Percentiles rank a stretch among this genome's conserved stretches.
Evolutionary conservation across 2,113 vertebrate species (phyloP).

Genomic region (Holacanthus passer): DNA sequence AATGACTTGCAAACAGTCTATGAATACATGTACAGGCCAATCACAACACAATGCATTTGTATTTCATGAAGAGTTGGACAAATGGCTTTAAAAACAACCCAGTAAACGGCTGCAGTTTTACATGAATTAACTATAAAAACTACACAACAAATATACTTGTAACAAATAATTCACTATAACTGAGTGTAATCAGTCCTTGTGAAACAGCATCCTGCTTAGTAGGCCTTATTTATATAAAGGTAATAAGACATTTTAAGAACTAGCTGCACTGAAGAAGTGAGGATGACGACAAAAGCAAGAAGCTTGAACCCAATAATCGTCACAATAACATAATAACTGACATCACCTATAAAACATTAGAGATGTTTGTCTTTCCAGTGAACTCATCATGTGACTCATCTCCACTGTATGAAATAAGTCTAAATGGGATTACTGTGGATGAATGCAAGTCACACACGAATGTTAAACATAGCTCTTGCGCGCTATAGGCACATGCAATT

Average conservation of each 20-base stretch:
- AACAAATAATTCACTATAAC: neutral
- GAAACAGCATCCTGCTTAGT: neutral
- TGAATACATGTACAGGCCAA: neutral
- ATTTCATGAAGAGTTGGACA: neutral
- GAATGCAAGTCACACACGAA: neutral
- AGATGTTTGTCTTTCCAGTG: neutral
- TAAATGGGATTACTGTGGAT: slow-evolving; percentile 26
- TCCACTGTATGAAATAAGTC: neutral
- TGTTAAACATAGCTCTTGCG: slow-evolving; percentile 30
- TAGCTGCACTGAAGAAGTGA: neutral
- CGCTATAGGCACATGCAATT: slow-evolving; percentile 1
- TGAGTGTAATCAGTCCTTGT: neutral
- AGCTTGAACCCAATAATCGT: neutral
- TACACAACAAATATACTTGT: neutral
- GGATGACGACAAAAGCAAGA: neutral
- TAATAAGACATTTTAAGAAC: neutral
- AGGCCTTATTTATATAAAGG: neutral
- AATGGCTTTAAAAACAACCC: neutral
- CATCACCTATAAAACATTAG: neutral
- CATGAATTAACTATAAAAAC: neutral
- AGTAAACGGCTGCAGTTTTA: neutral
- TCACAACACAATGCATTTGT: neutral
- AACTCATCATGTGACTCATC: slow-evolving; percentile 18
- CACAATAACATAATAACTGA: neutral
- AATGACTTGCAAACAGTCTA: neutral